Evolutionary conservation across 1,140 invertebrate species (phyloP).

Genomic region (Monomorium pharaonis): DNA sequence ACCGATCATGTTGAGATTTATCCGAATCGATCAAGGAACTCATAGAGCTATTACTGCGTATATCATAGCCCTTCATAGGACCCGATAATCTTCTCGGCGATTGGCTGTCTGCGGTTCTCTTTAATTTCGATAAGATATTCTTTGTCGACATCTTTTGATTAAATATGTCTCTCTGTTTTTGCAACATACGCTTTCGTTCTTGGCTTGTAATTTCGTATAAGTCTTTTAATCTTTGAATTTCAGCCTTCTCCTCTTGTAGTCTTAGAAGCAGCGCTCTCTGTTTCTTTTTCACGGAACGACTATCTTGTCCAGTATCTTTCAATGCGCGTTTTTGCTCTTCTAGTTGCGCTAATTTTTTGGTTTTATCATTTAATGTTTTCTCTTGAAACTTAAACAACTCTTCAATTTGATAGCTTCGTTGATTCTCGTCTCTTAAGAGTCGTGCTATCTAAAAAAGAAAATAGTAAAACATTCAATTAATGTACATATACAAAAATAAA

Average conservation of each 20-base stretch:
- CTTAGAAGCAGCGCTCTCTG: slow-evolving; percentile 85
- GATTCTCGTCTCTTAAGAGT: slow-evolving; percentile 83
- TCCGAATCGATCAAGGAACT: slow-evolving; percentile 84
- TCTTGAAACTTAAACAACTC: slow-evolving; percentile 85
- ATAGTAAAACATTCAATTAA: slow-evolving; percentile 15
- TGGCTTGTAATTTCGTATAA: slow-evolving; percentile 83
- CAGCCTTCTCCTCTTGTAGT: slow-evolving; percentile 85
- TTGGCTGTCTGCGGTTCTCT: slow-evolving; percentile 82
- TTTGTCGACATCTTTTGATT: slow-evolving; percentile 85
- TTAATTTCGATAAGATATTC: slow-evolving; percentile 83
- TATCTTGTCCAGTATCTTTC: slow-evolving; percentile 85
- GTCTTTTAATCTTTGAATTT: slow-evolving; percentile 85
- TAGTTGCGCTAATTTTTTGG: slow-evolving; percentile 86
- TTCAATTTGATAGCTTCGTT: slow-evolving; percentile 84
- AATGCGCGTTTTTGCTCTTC: slow-evolving; percentile 86
- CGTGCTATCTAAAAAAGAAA: slow-evolving; percentile 80
- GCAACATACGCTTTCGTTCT: slow-evolving; percentile 83
- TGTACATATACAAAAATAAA: neutral
- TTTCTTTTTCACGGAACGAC: slow-evolving; percentile 86
- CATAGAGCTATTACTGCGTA: slow-evolving; percentile 83
- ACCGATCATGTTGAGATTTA: slow-evolving; percentile 82
- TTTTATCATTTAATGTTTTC: slow-evolving; percentile 87
- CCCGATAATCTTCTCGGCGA: slow-evolving; percentile 82
- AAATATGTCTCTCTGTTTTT: slow-evolving; percentile 84
- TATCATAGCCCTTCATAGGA: slow-evolving; percentile 84